Base-by-base conservation (phyloP, 2,888 invertebrate genomes). In the Lysandra bellargus region DNA sequence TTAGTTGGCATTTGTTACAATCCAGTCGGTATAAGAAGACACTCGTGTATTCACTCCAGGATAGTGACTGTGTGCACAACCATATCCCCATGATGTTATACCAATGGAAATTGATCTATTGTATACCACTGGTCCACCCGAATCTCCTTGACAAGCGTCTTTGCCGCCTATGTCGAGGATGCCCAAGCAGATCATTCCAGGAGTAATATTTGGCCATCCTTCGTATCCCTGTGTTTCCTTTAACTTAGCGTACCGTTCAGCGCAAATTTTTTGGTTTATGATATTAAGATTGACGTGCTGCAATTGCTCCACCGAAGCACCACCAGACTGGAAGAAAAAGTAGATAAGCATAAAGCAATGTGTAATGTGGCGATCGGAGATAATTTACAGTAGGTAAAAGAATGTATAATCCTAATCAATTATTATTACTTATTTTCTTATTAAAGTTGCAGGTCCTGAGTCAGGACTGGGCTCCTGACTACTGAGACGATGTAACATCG, bases 111-210 rank as follows among this genome's bases (percentile, higher is more conserved):
- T 85, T 64, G 82, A 78, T 80, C 86, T 86, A 79, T 85, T 84
- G 82, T 81, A 77, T 7, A 82, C 17, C 17, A 82, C 74, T 1
- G 83, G 82, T 12, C 81, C 82, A 3, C 83, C 92, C 81, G 89
- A 88, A 86, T 92, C 92, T 9, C 82, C 82, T 37, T 80, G 79
- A 78, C 83, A 83, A 17, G 84, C 83, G 40, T 84, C 85, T 33
- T 83, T 84, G 75, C 88, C 89, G 4, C 88, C 87, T 9, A 86
- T 83, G 69, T 91, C 85, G 1, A 87, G 82, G 57, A 86, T 75
- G 3, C 90, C 91, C 14, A 91, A 86, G 84, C 92, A 92, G 80
- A 91, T 4, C 91, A 92, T 92, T 53, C 84, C 84, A 17, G 82
- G 82, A 23, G 88, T 88, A 30, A 92, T 84, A 75, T 85, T 85